Conservation (phyloP, 1,140 invertebrate species). For the Bombus pyrosoma region DNA sequence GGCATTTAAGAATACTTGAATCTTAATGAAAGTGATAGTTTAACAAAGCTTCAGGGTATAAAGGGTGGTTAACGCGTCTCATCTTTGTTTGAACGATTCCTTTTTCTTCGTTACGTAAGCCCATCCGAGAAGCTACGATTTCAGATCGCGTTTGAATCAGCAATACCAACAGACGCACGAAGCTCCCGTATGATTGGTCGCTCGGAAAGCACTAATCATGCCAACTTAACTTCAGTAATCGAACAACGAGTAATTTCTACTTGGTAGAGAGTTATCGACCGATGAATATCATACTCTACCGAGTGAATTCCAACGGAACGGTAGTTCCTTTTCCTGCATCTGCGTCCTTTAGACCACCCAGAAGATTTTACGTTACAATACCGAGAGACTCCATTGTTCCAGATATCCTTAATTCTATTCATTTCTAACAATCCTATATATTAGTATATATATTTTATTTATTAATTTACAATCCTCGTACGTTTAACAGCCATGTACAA, state of each 20-base stretch:
- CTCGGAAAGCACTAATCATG: not conserved
- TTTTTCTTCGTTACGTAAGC: not conserved
- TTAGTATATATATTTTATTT: too few relatives aligned
- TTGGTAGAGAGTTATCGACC: not conserved
- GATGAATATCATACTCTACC: not conserved
- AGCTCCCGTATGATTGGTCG: not conserved
- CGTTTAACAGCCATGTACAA: too few relatives aligned
- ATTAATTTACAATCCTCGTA: too few relatives aligned
- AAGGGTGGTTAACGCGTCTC: not conserved
- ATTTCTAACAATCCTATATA: too few relatives aligned
- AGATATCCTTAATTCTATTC: not conserved
- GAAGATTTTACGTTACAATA: not conserved
- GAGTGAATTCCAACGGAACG: not conserved
- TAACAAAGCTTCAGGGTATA: not conserved
- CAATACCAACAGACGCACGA: not conserved
- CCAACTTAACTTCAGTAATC: constrained; percentile 17
- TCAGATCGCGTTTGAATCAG: not conserved
- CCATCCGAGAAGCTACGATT: not conserved
- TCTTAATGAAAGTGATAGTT: not conserved
- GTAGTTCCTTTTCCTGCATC: constrained; percentile 2
- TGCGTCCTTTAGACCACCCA: not conserved
- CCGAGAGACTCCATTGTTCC: not conserved
- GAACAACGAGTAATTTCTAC: not conserved
- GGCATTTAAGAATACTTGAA: not conserved
- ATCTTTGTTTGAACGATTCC: not conserved